phyloP scores from a whole-genome alignment of 1,140 invertebrate genomes.

The Campodea augens region DNA sequence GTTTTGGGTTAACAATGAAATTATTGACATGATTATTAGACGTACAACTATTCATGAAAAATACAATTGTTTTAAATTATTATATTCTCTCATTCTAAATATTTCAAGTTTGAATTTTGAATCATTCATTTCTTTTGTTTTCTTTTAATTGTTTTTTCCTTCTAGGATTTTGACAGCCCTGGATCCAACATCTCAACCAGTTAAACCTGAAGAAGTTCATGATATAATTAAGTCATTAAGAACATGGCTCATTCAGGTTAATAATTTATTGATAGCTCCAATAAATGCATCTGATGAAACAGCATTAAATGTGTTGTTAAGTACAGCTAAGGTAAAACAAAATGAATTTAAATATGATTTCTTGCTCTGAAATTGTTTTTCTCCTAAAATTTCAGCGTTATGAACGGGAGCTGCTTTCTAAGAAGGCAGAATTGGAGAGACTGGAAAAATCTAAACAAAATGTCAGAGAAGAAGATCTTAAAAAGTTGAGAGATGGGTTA shows the following conservation, averaged over 20 bases:
- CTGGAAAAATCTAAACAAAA: constrained; percentile 27
- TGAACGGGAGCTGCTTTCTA: constrained; percentile 39
- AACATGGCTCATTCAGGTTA: constrained; percentile 26
- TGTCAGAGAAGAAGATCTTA: constrained; percentile 24
- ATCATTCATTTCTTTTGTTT: no score
- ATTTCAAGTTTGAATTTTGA: no score
- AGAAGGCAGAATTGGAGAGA: constrained; percentile 32
- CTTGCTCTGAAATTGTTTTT: constrained; percentile 2
- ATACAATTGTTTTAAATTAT: no score
- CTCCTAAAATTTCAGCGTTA: constrained; percentile 33
- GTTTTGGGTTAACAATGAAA: no score
- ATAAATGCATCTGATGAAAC: constrained; percentile 44
- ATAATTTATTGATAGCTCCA: constrained; percentile 35
- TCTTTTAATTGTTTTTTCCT: no score
- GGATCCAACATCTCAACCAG: no score
- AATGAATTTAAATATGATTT: no score
- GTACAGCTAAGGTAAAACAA: constrained; percentile 39
- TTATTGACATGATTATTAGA: no score
- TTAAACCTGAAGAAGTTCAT: constrained; percentile 2
- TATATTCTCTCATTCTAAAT: no score
- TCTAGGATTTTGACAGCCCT: background rate
- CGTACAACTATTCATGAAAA: no score
- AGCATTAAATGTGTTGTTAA: constrained; percentile 36
- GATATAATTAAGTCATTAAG: constrained; percentile 13
- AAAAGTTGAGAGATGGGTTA: constrained; percentile 26